Conservation (phyloP, 2,113 vertebrate species). For the Cyanoderma ruficeps region DNA sequence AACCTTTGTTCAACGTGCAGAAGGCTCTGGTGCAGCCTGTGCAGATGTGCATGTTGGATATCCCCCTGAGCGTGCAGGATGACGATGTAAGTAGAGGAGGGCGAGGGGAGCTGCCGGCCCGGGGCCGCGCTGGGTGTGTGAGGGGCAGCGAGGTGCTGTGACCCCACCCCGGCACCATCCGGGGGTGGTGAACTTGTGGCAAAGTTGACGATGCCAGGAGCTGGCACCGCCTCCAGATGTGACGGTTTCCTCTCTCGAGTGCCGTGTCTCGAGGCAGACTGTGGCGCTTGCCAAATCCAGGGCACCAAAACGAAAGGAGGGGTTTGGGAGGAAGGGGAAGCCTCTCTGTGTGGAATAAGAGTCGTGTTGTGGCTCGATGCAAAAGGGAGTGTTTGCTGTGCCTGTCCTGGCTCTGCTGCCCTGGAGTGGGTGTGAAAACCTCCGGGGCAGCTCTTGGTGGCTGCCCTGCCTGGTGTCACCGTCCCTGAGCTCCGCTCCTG, state of each 20-base stretch:
- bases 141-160: not conserved
- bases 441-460: not conserved
- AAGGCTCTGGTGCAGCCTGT: conserved; percentile 86
- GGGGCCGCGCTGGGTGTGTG: not conserved
- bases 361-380: not conserved
- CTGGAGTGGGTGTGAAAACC: not conserved
- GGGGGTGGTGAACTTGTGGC: conserved; percentile 33
- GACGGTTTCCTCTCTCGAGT: not conserved
- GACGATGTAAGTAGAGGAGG: conserved; percentile 79
- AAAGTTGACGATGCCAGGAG: not conserved
- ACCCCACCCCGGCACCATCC: not conserved
- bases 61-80: conserved; percentile 82
- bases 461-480: not conserved
- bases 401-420: not conserved
- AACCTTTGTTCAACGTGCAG: conserved; percentile 84
- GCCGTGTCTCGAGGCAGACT: not conserved
- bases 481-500: fast-evolving
- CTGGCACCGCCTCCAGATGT: conserved; percentile 16
- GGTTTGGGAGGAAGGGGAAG: not conserved
- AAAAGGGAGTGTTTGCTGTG: not conserved
- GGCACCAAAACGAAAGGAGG: conserved; percentile 1
- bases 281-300: not conserved
- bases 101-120: not conserved
- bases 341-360: not conserved
- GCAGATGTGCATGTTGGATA: conserved; percentile 86